phyloP scores from a whole-genome alignment of 2,797 vertebrate species.

The Peromyscus melanophrys region DNA sequence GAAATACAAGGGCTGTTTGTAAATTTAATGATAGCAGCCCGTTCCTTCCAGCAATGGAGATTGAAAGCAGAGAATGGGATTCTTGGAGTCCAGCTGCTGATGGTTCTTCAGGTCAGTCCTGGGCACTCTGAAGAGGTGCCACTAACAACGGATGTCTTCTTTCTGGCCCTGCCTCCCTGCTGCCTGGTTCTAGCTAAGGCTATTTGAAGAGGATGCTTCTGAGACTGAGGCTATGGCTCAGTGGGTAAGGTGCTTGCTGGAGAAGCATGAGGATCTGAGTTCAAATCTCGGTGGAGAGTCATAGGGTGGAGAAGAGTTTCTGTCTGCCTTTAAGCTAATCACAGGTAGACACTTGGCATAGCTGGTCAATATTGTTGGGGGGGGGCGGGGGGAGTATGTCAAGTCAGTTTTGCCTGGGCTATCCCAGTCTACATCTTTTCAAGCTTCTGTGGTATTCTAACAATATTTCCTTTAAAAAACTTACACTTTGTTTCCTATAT shows the following conservation, averaged over 20 bases:
- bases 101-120: neutral
- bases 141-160: neutral
- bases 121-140: neutral
- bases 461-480: neutral
- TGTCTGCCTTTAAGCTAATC: neutral
- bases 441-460: neutral
- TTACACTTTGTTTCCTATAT: neutral
- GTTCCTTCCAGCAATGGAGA: neutral
- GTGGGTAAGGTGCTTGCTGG: neutral
- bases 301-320: fast-evolving
- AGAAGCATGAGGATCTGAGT: neutral
- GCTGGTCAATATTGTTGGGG: neutral
- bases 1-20: neutral
- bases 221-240: neutral
- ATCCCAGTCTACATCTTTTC: neutral
- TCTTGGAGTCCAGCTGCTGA: neutral
- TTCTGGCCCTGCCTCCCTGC: neutral
- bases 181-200: neutral
- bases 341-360: neutral
- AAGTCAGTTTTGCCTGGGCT: neutral
- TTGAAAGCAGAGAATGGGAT: neutral
- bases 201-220: neutral
- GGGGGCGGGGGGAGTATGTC: neutral
- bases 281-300: neutral
- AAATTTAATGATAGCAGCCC: neutral